phyloP scores from a whole-genome alignment of 2,888 invertebrate genomes.

The Drosophila testacea region DNA sequence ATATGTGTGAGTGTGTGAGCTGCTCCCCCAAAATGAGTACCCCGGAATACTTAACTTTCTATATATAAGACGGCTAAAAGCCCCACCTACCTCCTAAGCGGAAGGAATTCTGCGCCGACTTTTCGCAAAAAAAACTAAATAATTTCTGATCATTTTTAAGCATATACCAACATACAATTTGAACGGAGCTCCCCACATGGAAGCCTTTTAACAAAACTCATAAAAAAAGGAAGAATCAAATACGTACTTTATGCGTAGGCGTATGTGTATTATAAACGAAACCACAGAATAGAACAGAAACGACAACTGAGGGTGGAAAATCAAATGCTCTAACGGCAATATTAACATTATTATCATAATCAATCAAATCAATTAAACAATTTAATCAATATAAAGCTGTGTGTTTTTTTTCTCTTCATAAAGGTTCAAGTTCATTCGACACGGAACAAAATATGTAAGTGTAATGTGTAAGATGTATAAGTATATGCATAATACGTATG shows the following conservation, averaged over 20 bases:
- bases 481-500: constrained; percentile 53
- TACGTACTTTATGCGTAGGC: constrained; percentile 20
- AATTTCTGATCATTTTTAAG: constrained; percentile 17
- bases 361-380: constrained; percentile 60
- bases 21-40: constrained; percentile 51
- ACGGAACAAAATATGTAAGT: constrained; percentile 38
- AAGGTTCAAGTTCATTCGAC: constrained; percentile 36
- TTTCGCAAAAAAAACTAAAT: constrained; percentile 18
- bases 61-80: constrained; percentile 36
- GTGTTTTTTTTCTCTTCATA: constrained; percentile 33
- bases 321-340: constrained; percentile 49
- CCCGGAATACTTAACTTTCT: constrained; percentile 57
- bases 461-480: constrained; percentile 34
- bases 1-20: constrained; percentile 52
- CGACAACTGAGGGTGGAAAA: constrained; percentile 49
- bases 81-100: constrained; percentile 17
- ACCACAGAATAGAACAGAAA: constrained; percentile 53
- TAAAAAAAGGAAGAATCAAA: constrained; percentile 27
- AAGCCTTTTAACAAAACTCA: constrained; percentile 56
- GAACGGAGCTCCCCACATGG: constrained; percentile 37
- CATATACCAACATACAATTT: constrained; percentile 47
- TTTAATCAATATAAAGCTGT: constrained; percentile 76
- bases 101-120: constrained; percentile 27
- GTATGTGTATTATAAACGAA: constrained; percentile 55
- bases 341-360: constrained; percentile 47